phyloP scores from a whole-genome alignment of 2,797 vertebrate genomes.

The Gymnocypris eckloni region DNA sequence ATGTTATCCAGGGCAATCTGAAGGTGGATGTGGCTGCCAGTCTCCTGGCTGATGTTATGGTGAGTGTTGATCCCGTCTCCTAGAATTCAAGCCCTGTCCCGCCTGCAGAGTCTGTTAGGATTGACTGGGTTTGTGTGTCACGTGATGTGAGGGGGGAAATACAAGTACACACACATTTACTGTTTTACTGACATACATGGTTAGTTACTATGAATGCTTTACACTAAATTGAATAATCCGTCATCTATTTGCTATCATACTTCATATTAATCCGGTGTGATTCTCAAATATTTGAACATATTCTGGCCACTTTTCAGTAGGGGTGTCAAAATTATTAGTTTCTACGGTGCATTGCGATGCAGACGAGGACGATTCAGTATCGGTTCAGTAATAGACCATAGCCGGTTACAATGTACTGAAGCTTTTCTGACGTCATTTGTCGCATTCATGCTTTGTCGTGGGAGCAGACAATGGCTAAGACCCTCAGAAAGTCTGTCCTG shows the following conservation, averaged over 20 bases:
- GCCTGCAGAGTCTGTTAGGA: not conserved
- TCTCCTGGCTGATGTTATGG: conserved; percentile 92
- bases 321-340: too few relatives aligned
- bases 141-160: not conserved
- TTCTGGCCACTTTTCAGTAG: not conserved
- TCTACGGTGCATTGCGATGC: too few relatives aligned
- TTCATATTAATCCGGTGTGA: not conserved
- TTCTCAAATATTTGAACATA: not conserved
- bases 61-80: conserved; percentile 70
- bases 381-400: too few relatives aligned
- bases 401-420: too few relatives aligned
- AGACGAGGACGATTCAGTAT: too few relatives aligned
- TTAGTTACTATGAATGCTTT: not conserved
- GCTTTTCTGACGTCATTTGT: too few relatives aligned
- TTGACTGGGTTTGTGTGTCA: not conserved
- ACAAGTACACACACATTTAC: not conserved
- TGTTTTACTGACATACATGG: not conserved
- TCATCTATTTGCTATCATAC: not conserved
- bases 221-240: not conserved
- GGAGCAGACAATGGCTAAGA: too few relatives aligned
- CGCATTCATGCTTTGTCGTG: too few relatives aligned
- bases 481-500: not conserved
- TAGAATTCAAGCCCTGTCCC: not conserved
- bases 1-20: conserved; percentile 92
- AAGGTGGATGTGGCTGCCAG: conserved; percentile 91